Conservation (phyloP, 2,888 invertebrate species). For the Orthosia gracilis region DNA sequence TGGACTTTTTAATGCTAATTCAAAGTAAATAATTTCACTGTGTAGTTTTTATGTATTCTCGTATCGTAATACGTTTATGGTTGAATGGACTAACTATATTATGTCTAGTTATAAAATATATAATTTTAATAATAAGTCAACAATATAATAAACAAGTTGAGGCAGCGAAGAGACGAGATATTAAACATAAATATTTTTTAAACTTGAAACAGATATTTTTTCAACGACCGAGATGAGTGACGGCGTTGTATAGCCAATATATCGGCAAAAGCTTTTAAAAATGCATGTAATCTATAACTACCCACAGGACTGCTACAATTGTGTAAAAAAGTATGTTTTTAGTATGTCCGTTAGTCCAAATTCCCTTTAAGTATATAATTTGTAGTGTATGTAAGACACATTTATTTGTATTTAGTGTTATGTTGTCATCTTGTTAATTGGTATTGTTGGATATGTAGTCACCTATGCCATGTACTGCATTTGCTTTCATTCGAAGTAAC, state of each 20-base stretch:
- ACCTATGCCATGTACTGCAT: constrained; percentile 61
- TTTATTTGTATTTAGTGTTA: constrained; percentile 74
- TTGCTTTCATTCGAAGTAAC: constrained; percentile 70
- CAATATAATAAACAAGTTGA: constrained; percentile 53
- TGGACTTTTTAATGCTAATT: constrained; percentile 45
- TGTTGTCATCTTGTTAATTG: constrained; percentile 71
- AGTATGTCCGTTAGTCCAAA: constrained; percentile 65
- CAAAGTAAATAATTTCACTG: constrained; percentile 50
- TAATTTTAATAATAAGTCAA: constrained; percentile 56
- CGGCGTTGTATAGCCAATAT: background rate
- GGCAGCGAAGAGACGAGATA: constrained; percentile 43
- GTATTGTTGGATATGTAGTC: constrained; percentile 64
- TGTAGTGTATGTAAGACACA: constrained; percentile 62
- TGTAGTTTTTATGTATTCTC: constrained; percentile 61
- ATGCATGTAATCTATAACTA: constrained; percentile 14
- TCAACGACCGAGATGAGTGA: constrained; percentile 2
- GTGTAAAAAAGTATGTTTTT: constrained; percentile 48
- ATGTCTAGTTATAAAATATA: constrained; percentile 59
- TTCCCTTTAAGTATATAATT: constrained; percentile 59
- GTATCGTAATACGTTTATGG: constrained; percentile 55
- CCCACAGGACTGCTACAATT: constrained; percentile 5
- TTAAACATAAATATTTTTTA: constrained; percentile 43
- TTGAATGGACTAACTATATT: constrained; percentile 64
- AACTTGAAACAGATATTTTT: constrained; percentile 49
- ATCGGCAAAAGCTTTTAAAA: constrained; percentile 9